Conservation (phyloP, 2,113 vertebrate species). For the Pachyramphus minor region DNA sequence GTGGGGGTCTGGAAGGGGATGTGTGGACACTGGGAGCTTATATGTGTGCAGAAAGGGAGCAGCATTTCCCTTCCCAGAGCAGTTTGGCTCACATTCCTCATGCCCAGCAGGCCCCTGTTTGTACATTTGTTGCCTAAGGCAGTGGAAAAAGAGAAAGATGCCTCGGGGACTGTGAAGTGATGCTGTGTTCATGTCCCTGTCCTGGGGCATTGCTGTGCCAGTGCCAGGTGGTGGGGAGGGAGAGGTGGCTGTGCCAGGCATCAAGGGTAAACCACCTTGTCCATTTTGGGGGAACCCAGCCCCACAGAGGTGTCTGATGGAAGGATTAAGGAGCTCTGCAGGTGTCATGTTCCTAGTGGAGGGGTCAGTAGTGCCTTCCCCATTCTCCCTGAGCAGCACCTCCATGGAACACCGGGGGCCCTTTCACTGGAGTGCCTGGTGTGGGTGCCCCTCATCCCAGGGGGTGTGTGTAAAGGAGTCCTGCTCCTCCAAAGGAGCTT, state of each 20-base stretch:
- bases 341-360: background rate
- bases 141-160: background rate
- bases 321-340: background rate
- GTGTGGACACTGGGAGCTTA: background rate
- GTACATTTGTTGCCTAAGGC: constrained; percentile 15
- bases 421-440: background rate
- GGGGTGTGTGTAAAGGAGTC: fast-evolving
- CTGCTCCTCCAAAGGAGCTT: fast-evolving
- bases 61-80: background rate
- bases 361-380: fast-evolving
- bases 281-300: background rate
- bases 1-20: fast-evolving
- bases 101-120: background rate
- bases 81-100: background rate
- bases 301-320: background rate
- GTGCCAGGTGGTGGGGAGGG: background rate
- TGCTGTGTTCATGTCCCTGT: background rate
- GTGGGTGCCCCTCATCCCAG: fast-evolving
- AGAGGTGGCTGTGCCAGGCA: background rate
- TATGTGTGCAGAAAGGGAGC: background rate
- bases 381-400: background rate
- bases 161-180: background rate
- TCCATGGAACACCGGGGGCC: background rate
- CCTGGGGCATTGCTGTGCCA: fast-evolving
- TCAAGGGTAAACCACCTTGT: background rate